A percentile compares a stretch with the other conserved stretches of the same genome.
These are phyloP conservation scores for Phylloscopus whistleri DNA, from an alignment of 2,113 vertebrate genomes.

Conservation along the genomic window DNA sequence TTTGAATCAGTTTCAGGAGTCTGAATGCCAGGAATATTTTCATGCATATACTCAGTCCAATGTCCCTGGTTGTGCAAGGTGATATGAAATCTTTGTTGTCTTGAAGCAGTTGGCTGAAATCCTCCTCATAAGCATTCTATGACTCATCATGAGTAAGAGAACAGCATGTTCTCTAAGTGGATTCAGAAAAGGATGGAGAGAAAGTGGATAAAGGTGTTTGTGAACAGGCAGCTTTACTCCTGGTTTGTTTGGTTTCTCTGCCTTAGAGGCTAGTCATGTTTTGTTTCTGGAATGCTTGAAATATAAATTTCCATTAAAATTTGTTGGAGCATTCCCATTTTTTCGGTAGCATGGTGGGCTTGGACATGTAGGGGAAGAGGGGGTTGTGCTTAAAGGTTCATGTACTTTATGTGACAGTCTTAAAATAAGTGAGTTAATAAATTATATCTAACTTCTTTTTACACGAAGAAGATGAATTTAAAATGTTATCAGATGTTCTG, in stretches of 20 bases:
- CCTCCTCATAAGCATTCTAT: background rate
- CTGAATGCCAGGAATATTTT: background rate
- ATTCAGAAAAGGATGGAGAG: background rate
- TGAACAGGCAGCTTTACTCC: background rate
- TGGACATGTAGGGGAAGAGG: background rate
- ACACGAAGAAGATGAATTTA: background rate
- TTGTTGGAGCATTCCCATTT: background rate
- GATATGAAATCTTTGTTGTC: background rate
- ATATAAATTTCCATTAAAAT: background rate
- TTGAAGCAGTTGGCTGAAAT: background rate
- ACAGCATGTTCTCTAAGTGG: background rate
- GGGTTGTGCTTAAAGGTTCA: background rate
- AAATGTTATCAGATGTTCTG: background rate
- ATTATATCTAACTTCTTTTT: background rate
- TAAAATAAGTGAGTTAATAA: background rate
- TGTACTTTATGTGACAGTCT: background rate
- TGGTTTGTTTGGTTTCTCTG: background rate
- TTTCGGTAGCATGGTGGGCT: background rate
- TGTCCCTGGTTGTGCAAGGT: background rate
- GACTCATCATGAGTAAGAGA: background rate
- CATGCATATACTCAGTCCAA: rapidly evolving
- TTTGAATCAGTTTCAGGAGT: background rate
- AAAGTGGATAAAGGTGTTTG: background rate
- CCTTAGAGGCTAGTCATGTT: background rate
- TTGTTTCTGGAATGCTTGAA: background rate